Conservation (phyloP, 2,888 invertebrate species). For the Xestia ashworthii region DNA sequence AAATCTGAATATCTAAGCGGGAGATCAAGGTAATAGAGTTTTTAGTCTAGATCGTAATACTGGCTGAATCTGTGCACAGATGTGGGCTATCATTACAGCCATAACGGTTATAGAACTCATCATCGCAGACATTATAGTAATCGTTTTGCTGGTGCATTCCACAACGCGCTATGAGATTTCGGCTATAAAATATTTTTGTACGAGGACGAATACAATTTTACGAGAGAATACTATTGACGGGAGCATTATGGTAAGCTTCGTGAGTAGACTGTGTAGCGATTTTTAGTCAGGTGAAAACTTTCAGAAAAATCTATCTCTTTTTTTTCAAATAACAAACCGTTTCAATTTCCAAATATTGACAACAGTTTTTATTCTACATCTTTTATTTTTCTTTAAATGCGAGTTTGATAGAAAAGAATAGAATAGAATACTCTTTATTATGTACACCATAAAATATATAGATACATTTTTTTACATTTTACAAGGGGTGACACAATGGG, state of each 20-base stretch:
- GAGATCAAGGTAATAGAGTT: slow-evolving; percentile 45
- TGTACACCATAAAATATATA: too few relatives aligned
- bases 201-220: slow-evolving; percentile 51
- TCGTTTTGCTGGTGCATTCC: slow-evolving; percentile 74
- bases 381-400: not conserved
- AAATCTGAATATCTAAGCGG: slow-evolving; percentile 52
- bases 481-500: too few relatives aligned
- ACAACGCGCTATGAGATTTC: slow-evolving; percentile 49
- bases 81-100: slow-evolving; percentile 82
- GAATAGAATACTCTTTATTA: too few relatives aligned
- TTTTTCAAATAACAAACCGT: not conserved
- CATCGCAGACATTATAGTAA: slow-evolving; percentile 82
- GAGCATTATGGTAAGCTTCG: slow-evolving; percentile 12
- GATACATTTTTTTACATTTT: too few relatives aligned
- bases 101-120: slow-evolving; percentile 86
- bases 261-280: not conserved
- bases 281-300: not conserved
- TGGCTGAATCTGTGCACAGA: slow-evolving; percentile 76
- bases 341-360: not conserved
- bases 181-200: slow-evolving; percentile 39
- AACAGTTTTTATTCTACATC: rapidly evolving
- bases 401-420: too few relatives aligned
- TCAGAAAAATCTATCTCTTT: too few relatives aligned
- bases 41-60: slow-evolving; percentile 59
- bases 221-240: slow-evolving; percentile 25